Percentiles rank a stretch among this genome's conserved stretches.
phyloP scores from a whole-genome alignment of 2,113 vertebrate species.

The Tringa solitaria region DNA sequence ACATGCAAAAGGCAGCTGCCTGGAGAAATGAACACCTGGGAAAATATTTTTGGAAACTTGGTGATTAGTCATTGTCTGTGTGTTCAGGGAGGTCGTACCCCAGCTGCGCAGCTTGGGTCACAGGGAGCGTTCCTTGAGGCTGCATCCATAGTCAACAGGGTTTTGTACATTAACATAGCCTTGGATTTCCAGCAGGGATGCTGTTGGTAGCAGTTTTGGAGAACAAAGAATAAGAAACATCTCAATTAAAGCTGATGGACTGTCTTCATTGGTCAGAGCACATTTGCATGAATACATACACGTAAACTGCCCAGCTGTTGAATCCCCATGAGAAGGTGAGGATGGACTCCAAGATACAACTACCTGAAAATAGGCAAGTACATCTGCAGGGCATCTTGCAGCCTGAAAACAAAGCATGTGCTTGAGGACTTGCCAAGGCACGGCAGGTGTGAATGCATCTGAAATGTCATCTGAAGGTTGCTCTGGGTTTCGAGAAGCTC shows the following conservation, averaged over 20 bases:
- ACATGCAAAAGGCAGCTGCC: not conserved
- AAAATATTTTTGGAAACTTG: not conserved
- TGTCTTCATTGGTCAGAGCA: not conserved
- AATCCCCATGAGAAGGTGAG: not conserved
- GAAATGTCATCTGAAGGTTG: not conserved
- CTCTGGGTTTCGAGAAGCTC: not conserved
- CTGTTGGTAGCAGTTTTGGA: not conserved
- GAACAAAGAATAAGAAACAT: not conserved
- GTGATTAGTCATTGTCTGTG: not conserved
- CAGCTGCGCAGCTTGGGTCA: not conserved
- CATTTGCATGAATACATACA: not conserved
- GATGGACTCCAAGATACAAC: not conserved
- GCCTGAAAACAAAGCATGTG: not conserved
- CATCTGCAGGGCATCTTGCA: not conserved
- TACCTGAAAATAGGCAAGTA: not conserved
- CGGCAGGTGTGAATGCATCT: not conserved
- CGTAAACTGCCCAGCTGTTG: not conserved
- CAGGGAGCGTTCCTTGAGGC: not conserved
- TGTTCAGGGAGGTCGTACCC: not conserved
- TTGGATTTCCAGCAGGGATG: not conserved
- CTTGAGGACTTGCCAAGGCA: not conserved
- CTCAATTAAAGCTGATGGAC: not conserved
- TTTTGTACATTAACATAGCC: rapidly evolving
- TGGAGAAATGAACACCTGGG: slow-evolving; percentile 28
- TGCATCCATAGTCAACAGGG: not conserved